Evolutionary conservation across 2,888 invertebrate species (phyloP).

Genomic region (Boloria selene): DNA sequence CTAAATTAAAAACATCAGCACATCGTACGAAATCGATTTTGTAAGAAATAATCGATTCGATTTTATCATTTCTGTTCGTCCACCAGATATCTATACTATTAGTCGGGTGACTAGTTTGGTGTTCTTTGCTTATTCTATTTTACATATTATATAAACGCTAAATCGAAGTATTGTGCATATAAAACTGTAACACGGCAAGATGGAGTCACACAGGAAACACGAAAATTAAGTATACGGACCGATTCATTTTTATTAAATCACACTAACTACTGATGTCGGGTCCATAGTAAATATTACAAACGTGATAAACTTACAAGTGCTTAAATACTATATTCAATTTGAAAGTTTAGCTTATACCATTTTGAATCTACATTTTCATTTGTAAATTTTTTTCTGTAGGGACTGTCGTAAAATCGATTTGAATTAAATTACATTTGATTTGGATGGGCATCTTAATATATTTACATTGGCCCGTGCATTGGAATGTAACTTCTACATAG

Average conservation of each 20-base stretch:
- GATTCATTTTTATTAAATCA: constrained; percentile 10
- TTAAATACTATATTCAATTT: not conserved
- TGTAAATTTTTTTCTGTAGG: not conserved
- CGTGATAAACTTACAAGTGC: not conserved
- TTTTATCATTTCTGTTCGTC: not conserved
- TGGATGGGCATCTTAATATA: constrained; percentile 21
- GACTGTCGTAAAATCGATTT: not conserved
- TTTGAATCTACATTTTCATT: not conserved
- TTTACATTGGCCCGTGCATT: constrained; percentile 19
- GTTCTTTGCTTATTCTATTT: constrained; percentile 49
- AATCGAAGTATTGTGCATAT: constrained; percentile 66
- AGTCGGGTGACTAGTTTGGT: constrained; percentile 59
- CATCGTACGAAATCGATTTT: not conserved
- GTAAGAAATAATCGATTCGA: not conserved
- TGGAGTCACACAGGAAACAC: constrained; percentile 38
- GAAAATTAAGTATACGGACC: constrained; percentile 39
- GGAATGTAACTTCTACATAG: constrained; percentile 17
- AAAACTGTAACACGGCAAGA: constrained; percentile 61
- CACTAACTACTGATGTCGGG: not conserved
- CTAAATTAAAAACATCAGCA: not conserved
- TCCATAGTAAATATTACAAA: not conserved
- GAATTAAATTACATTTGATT: constrained; percentile 13
- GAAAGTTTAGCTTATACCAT: not conserved
- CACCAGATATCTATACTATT: constrained; percentile 16
- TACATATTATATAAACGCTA: constrained; percentile 49